Percentiles rank a stretch among this genome's conserved stretches.
phyloP scores from a whole-genome alignment of 1,140 invertebrate genomes.

The Olivierus martensii region DNA sequence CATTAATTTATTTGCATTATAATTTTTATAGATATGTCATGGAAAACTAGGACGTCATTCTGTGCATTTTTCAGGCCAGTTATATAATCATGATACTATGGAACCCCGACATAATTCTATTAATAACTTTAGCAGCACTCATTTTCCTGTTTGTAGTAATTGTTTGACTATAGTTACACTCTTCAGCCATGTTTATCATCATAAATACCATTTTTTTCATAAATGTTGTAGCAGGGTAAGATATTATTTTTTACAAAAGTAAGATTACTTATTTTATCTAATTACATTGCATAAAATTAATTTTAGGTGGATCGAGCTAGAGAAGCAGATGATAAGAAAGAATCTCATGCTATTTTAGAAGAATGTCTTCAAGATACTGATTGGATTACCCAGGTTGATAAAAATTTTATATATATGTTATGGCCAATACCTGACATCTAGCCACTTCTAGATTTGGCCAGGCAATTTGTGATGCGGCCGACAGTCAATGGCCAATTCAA shows the following conservation, averaged over 20 bases:
- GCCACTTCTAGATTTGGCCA: no score
- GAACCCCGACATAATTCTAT: slow-evolving; percentile 37
- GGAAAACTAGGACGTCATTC: slow-evolving; percentile 42
- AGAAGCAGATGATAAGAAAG: slow-evolving; percentile 50
- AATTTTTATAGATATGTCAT: slow-evolving; percentile 14
- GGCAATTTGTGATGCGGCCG: no score
- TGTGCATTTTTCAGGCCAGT: slow-evolving; percentile 60
- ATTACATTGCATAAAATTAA: background rate
- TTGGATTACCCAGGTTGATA: slow-evolving; percentile 61
- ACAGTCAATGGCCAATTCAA: no score
- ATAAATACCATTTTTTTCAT: slow-evolving; percentile 71
- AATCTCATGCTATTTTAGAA: slow-evolving; percentile 73
- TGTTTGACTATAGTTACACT: slow-evolving; percentile 42
- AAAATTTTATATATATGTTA: no score
- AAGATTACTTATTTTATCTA: background rate
- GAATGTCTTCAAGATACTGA: slow-evolving; percentile 65
- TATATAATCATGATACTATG: slow-evolving; percentile 62
- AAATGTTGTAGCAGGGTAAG: slow-evolving; percentile 45
- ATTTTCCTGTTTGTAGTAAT: no score
- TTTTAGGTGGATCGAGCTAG: slow-evolving; percentile 58
- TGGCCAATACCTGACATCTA: no score
- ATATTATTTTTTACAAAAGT: no score
- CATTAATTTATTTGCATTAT: no score
- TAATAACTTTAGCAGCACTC: slow-evolving; percentile 19
- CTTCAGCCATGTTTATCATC: slow-evolving; percentile 68